Evolutionary conservation across 2,797 vertebrate genomes (phyloP), one percentile per base, ranked within the genome.

Genomic region (Neoniphon sammara): DNA sequence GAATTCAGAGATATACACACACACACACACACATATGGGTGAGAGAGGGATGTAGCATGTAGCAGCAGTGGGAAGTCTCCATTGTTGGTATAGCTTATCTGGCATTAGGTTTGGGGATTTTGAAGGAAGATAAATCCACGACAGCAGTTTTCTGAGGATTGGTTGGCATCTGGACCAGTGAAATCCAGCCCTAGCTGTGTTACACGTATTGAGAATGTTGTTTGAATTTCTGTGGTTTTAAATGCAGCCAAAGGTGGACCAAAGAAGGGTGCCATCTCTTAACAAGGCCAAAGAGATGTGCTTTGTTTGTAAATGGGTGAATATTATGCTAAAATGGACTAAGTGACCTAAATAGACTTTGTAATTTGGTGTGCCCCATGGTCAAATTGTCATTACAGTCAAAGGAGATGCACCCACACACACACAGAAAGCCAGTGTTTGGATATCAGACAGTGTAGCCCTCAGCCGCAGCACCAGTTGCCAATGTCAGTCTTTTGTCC

Each of bases 1-100:
- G 49, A 84, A 81, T 77, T 85, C 66, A 73, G 70, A 75, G 73
- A 68, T 36, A 81, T 60, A 63, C 11, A 54, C 57, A 60, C 27
- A 9, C 31, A 36, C 52, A 15, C 42, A 44, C 42, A 44, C 42
- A 42, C 39, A 42, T 2, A 27, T 27, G 25, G 25, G 25, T 7
- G 31, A 34, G 42, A 44, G 42, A 25, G 11, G 18, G 20, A 11
- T n/a, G 47, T 50, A 42, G 53, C 30, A 21, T 34, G n/a, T 27
- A 58, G 21, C 17, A 59, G 34, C 18, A 9, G 4, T 49, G n/a
- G n/a, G 56, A 55, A 72, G n/a, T 75, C 4, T 44, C 42, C 42
- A 44, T 71, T 20, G 31, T 63, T 23, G 12, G 2, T 44, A 20
- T 50, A n/a, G 18, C n/a, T 9, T 50, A 20, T 20, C n/a, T 50